Evolutionary conservation across 2,797 vertebrate species (phyloP).

Genomic region (Ctenochaetus hawaiiensis): DNA sequence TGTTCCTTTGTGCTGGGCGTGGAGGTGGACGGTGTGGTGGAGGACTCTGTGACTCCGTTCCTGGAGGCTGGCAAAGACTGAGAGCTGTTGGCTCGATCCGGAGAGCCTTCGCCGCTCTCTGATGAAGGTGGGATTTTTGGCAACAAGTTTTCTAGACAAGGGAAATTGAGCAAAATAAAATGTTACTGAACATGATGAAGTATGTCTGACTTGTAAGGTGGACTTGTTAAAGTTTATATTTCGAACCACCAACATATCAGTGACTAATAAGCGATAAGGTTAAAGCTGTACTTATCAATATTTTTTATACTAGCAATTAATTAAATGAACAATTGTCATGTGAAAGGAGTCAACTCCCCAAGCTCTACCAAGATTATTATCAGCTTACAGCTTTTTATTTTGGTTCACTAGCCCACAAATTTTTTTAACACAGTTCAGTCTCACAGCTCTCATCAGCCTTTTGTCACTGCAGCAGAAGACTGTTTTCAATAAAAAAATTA

Average conservation of each 20-base stretch:
- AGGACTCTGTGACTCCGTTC: slow-evolving; percentile 89
- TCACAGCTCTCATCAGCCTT: not conserved
- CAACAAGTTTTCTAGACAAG: slow-evolving; percentile 95
- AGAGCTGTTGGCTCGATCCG: slow-evolving; percentile 92
- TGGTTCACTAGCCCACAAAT: not conserved
- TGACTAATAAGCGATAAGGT: not conserved
- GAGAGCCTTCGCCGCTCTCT: slow-evolving; percentile 92
- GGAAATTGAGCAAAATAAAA: slow-evolving; percentile 57
- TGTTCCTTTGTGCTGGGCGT: slow-evolving; percentile 93
- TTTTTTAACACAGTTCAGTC: not conserved
- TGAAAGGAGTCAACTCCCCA: not conserved
- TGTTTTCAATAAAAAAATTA: not conserved
- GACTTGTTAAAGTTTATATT: slow-evolving; percentile 17
- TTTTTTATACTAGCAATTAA: not conserved
- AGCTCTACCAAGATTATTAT: not conserved
- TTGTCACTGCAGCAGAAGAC: not conserved
- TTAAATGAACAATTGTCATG: not conserved
- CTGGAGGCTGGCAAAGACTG: slow-evolving; percentile 91
- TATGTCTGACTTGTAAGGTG: not conserved
- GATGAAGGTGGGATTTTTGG: slow-evolving; percentile 93
- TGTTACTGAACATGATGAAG: slow-evolving; percentile 8
- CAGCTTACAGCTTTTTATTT: not conserved
- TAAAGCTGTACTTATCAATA: not conserved
- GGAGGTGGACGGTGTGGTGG: slow-evolving; percentile 89
- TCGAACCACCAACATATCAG: not conserved